Base-by-base conservation (phyloP, 1,140 invertebrate genomes). In the Eupristina koningsbergeri region DNA sequence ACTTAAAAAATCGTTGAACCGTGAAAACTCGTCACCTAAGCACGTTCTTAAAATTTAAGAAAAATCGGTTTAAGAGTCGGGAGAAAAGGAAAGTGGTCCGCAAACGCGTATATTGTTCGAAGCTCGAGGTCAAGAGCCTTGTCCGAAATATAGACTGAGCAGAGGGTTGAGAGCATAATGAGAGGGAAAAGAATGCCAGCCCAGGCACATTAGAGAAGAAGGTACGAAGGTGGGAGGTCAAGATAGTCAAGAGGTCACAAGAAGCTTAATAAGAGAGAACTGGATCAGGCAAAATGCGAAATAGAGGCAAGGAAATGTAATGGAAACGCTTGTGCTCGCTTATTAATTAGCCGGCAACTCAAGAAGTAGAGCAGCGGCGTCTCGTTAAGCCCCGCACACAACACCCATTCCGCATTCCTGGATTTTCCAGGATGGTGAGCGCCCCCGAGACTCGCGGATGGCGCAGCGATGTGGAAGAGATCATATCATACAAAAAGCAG, bases 271-370 rank as follows among this genome's bases (percentile, higher is more conserved):
- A 45, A 85, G 77, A 85, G 85, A 58, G 47, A 85, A 69, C 79
- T 34, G 22, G 74, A 67, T 63, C 13, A 36, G 73, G 77, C 47
- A 69, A 77, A 39, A 73, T 22, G 50, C 29, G 61, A 79, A 80
- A 83, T 73, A 75, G 73, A 63, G 36, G 6, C n/a, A 63, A 53
- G n/a, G 80, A 75, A 74, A 58, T 53, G 74, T 50, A 78, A 73
- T 83, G 67, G 36, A 78, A 71, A 47, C 53, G 26, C 64, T 84
- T 41, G 53, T 53, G 77, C 85, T 75, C 81, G 86, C 86, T 84
- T 87, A 88, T 87, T 85, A 86, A 83, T 83, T 82, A 85, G 85
- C 85, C 86, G 82, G 86, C 86, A 86, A 86, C 53, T 69, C 74
- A 19, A 85, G 69, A 76, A 50, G 13, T 15, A 50, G 13, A 15